Evolutionary conservation across 2,888 invertebrate species (phyloP).

Genomic region (Chaitophorus viminalis): DNA sequence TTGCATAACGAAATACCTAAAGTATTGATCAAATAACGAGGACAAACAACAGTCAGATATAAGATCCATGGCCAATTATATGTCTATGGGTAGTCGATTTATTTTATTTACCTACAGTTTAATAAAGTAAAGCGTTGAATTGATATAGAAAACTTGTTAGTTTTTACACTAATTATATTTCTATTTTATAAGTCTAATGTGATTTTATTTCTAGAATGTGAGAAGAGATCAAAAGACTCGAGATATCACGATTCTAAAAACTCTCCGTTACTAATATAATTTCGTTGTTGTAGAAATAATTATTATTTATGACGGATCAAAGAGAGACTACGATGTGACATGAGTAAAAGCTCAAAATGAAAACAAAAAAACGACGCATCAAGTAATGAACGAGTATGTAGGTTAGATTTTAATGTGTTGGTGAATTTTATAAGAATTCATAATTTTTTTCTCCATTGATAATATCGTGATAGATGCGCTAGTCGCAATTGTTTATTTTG

Average conservation of each 20-base stretch:
- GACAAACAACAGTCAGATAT: background rate
- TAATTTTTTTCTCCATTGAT: background rate
- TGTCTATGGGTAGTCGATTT: background rate
- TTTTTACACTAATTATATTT: background rate
- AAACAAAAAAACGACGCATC: background rate
- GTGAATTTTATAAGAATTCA: background rate
- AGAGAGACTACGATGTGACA: too few relatives aligned
- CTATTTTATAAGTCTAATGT: background rate
- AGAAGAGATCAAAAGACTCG: background rate
- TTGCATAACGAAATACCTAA: too few relatives aligned
- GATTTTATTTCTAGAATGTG: background rate
- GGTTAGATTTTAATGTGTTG: background rate
- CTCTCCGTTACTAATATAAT: background rate
- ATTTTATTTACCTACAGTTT: background rate
- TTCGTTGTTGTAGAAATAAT: background rate
- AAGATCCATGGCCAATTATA: background rate
- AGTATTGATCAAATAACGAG: background rate
- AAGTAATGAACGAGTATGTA: background rate
- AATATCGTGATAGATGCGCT: too few relatives aligned
- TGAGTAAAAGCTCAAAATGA: too few relatives aligned
- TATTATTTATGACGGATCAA: too few relatives aligned
- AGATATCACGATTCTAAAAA: background rate
- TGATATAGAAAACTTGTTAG: background rate
- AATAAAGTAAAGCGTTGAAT: background rate
- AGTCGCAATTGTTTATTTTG: conserved; percentile 22